Conservation (phyloP, 92 coral and sea anemone species). For the Siderastrea siderea region DNA sequence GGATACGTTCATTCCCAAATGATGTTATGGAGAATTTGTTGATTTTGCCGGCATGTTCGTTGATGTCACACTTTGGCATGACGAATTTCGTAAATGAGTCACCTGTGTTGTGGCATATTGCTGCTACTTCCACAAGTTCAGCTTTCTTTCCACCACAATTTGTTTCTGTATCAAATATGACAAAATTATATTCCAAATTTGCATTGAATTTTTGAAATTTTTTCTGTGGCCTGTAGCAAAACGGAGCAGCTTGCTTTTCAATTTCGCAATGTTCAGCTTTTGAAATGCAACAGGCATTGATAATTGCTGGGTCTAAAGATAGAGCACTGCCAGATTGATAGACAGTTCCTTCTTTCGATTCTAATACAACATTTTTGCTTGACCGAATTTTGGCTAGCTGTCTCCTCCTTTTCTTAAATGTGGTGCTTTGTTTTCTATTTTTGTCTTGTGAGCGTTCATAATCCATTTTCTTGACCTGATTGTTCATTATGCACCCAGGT, state of each 20-base stretch:
- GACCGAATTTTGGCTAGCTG: slow-evolving; percentile 3
- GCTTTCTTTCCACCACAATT: slow-evolving; percentile 30
- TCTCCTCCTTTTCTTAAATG: slow-evolving; percentile 15
- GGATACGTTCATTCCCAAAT: no score
- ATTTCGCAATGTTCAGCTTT: slow-evolving; percentile 14
- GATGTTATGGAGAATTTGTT: no score
- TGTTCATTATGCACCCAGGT: not conserved
- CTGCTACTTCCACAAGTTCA: slow-evolving; percentile 8
- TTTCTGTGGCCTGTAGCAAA: slow-evolving; percentile 1
- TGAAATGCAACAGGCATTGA: slow-evolving; percentile 5
- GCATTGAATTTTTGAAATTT: not conserved
- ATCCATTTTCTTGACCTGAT: not conserved
- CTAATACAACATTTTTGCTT: not conserved
- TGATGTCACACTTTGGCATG: no score
- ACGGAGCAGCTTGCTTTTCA: slow-evolving; percentile 15
- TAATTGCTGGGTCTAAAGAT: slow-evolving; percentile 15
- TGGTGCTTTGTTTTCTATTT: not conserved
- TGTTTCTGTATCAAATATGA: slow-evolving; percentile 33
- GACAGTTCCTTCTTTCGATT: slow-evolving; percentile 20
- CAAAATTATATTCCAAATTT: not conserved
- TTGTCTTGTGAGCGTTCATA: not conserved
- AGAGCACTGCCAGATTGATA: slow-evolving; percentile 17
- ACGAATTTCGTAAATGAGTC: no score
- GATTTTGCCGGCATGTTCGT: no score
- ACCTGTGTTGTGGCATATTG: not conserved